Evolutionary conservation across 2,888 invertebrate genomes (phyloP), one percentile per base, ranked within the genome.

Genomic region (Meghimatium bilineatum): DNA sequence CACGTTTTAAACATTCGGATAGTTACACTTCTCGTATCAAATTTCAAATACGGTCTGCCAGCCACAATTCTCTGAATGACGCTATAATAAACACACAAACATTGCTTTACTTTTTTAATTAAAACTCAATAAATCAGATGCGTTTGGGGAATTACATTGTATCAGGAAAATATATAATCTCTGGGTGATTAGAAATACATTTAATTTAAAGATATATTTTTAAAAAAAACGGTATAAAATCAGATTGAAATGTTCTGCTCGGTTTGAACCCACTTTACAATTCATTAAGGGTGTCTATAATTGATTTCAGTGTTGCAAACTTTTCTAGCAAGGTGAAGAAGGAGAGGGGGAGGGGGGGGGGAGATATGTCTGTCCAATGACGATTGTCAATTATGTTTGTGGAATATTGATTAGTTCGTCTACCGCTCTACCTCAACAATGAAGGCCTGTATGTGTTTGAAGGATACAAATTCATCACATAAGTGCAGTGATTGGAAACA

Each of bases 351-450:
- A 23, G 20, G 56, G 56, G 20, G 23, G 20, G 56, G 23, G 38
- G 26, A 38, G 26, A 71, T 3, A 23, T 12, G 26, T 20, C 6
- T 71, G 71, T 38, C 6, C 38, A 36, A 71, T 71, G 71, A 71
- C 71, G 23, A 36, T 23, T 71, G 71, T 34, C 38, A 71, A 69
- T 71, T 71, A 36, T 38, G 71, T 71, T 71, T 71, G 38, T 26
- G 38, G 26, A n/a, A 26, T 71, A 38, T 71, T 38, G 71, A 71
- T 71, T 71, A 23, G 26, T 38, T 71, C 23, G 34, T 38, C 38
- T 38, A 23, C 71, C 0, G 26, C 71, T 34, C 32, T 34, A 2
- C 34, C 23, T 20, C 17, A 23, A 56, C 20, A 56, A 56, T 23
- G 23, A 56, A 56, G 20, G 56, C 56, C 29, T 29, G 66, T 29